Base-by-base conservation (phyloP, 2,888 invertebrate species). In the Cremastinae sp. region DNA sequence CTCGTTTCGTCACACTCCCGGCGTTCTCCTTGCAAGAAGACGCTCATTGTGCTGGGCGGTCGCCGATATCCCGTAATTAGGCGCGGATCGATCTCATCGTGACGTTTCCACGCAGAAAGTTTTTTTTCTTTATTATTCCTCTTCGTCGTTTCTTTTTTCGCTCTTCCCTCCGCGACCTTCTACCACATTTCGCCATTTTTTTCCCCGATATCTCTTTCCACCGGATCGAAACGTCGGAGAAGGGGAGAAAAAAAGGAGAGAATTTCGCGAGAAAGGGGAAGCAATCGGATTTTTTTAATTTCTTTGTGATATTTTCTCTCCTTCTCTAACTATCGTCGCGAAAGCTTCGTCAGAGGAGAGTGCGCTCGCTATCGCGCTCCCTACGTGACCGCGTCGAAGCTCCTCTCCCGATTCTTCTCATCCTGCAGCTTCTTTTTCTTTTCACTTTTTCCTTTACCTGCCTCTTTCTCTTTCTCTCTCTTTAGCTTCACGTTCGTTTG, bases 401-500 rank as follows among this genome's bases (percentile, higher is more conserved):
- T 65, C 41, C 66, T 28, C 28, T 28, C 28, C 28, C 28, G 28
- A 28, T 43, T 55, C 45, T 45, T 35, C 65, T 66, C 65, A 43
- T 66, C 28, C 28, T 28, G 28, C 28, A 28, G 28, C 28, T 28
- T 28, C 56, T 71, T 61, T 70, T 43, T 37, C 65, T 47, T 65
- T 37, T 66, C 75, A 66, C 56, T 59, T 43, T 66, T 55, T 66
- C 35, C 53, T 49, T 45, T 56, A 49, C 78, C 74, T 51, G 70
- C 70, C 80, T 78, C 47, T 81, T 66, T 65, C 45, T 69, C 64
- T 59, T 64, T 49, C 69, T 58, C 56, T 74, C 74, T 66, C 79
- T 78, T 81, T 62, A 56, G 82, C 82, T 85, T 82, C 82, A 83
- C 82, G 81, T 81, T 82, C 79, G 82, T 81, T 82, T 81, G 84